Conservation (phyloP, 1,140 invertebrate species). For the Drosophila subpulchrella region DNA sequence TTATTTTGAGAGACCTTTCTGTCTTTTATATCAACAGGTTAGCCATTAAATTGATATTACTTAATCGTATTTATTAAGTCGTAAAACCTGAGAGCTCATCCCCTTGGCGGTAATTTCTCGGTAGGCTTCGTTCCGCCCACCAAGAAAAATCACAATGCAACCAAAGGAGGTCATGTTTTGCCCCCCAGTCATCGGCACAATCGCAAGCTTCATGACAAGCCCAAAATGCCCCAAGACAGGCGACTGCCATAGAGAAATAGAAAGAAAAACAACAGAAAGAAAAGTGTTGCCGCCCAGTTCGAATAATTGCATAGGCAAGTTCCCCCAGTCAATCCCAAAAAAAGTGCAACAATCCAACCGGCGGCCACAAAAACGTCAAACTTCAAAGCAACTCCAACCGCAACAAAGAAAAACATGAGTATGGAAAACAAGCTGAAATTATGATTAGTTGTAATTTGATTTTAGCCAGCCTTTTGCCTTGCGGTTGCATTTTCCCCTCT, state of each 20-base stretch:
- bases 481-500: constrained; percentile 14
- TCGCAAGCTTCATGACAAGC: constrained; percentile 41
- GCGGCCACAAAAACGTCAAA: constrained; percentile 38
- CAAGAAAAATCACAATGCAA: constrained; percentile 8
- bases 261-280: constrained; percentile 4
- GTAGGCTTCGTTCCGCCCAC: constrained; percentile 8
- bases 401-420: constrained; percentile 28
- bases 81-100: constrained; percentile 3
- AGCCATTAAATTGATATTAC: constrained; percentile 3
- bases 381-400: constrained; percentile 49
- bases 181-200: constrained; percentile 28
- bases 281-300: constrained; percentile 55
- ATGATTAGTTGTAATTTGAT: constrained; percentile 75
- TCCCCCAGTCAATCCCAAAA: constrained; percentile 23
- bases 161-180: constrained; percentile 28
- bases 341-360: constrained; percentile 37
- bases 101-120: constrained; percentile 15
- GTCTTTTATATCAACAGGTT: background rate
- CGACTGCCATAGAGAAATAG: constrained; percentile 10
- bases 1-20: background rate
- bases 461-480: constrained; percentile 48
- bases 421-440: constrained; percentile 45
- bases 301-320: constrained; percentile 61
- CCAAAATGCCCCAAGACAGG: constrained; percentile 34
- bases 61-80: constrained; percentile 31